phyloP scores from a whole-genome alignment of 2,797 vertebrate genomes.

The Lerista edwardsae region DNA sequence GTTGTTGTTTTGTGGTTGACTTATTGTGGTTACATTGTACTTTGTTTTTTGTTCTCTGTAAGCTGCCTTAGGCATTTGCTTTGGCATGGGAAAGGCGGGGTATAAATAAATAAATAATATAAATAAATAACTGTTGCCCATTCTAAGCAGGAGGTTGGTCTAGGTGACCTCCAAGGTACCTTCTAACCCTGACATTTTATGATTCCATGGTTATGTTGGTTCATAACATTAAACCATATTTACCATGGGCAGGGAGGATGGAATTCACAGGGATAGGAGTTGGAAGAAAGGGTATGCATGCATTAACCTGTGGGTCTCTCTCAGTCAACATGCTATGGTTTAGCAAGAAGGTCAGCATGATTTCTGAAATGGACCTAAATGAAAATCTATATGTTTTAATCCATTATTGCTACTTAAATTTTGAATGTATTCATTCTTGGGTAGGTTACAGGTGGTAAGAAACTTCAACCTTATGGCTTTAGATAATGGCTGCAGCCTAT shows the following conservation, averaged over 20 bases:
- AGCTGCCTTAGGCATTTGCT: too few species aligned
- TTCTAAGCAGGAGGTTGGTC: too few species aligned
- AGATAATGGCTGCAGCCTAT: background rate
- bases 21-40: too few species aligned
- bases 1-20: too few species aligned
- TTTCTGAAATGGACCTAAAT: background rate
- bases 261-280: background rate
- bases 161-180: too few species aligned
- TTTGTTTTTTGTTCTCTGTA: too few species aligned
- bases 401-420: background rate
- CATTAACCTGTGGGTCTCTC: background rate
- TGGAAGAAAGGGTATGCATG: background rate
- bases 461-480: background rate
- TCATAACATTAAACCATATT: background rate
- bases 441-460: background rate
- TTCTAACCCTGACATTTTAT: too few species aligned
- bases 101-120: too few species aligned
- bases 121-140: too few species aligned
- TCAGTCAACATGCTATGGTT: background rate
- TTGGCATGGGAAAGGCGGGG: too few species aligned
- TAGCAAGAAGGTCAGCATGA: background rate
- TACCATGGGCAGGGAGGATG: background rate
- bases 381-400: background rate
- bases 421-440: background rate
- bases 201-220: background rate